Percentiles rank a stretch among this genome's conserved stretches.
phyloP scores from a whole-genome alignment of 92 coral and sea anemone genomes.

The Hydrozoanthus gracilis region DNA sequence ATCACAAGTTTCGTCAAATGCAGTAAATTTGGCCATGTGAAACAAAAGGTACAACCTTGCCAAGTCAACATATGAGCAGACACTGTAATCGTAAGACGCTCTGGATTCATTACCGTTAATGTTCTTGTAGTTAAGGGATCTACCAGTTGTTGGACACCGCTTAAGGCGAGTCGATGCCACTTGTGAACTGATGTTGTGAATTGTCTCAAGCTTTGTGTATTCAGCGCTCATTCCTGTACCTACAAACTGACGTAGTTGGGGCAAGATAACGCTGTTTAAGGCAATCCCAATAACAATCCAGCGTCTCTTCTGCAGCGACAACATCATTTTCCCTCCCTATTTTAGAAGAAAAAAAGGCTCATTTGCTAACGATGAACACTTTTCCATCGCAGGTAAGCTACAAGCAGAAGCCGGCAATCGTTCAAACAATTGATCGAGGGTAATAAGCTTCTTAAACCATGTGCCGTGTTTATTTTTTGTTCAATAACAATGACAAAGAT shows the following conservation, averaged over 20 bases:
- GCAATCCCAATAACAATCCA: slow-evolving; percentile 83
- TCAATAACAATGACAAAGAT: too few relatives aligned
- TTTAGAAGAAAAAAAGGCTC: too few relatives aligned
- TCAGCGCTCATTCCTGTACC: slow-evolving; percentile 57
- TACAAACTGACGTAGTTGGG: slow-evolving; percentile 56
- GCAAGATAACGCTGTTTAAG: slow-evolving; percentile 66
- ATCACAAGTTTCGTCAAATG: neutral
- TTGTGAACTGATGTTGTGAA: slow-evolving; percentile 56
- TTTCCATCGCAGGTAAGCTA: too few relatives aligned
- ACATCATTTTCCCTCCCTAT: too few relatives aligned
- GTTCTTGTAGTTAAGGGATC: slow-evolving; percentile 59
- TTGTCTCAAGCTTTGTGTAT: slow-evolving; percentile 43
- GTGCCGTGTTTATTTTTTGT: too few relatives aligned
- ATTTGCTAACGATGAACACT: too few relatives aligned
- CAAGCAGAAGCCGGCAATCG: too few relatives aligned
- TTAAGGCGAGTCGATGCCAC: neutral
- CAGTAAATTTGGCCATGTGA: slow-evolving; percentile 75
- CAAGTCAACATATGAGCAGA: slow-evolving; percentile 63
- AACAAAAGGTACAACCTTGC: slow-evolving; percentile 78
- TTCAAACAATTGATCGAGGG: too few relatives aligned
- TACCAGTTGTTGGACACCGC: slow-evolving; percentile 39
- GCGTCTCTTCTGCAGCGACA: too few relatives aligned
- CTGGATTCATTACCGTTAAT: slow-evolving; percentile 68
- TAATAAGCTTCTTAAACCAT: too few relatives aligned
- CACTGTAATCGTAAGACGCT: slow-evolving; percentile 77